These are phyloP conservation scores for Campopleginae sp. DNA, from an alignment of 2,888 invertebrate genomes.

Conservation along the genomic window DNA sequence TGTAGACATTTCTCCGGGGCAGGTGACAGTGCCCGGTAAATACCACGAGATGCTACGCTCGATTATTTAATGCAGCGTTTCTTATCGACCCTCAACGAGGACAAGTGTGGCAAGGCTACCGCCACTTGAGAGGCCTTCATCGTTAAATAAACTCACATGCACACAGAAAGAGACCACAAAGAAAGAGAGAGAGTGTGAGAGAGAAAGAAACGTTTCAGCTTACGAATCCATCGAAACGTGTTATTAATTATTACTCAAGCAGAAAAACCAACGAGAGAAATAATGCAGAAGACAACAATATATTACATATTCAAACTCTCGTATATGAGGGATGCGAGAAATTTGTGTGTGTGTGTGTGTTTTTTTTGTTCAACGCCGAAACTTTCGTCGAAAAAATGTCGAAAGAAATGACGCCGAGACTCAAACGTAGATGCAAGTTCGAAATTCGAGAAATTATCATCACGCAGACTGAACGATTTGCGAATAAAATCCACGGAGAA, in stretches of 20 bases:
- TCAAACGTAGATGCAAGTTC: no score
- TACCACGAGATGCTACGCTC: conserved; percentile 75
- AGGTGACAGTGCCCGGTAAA: conserved; percentile 71
- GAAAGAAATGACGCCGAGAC: no score
- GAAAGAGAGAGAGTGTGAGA: not conserved
- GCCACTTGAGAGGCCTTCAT: conserved; percentile 56
- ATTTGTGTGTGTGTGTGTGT: no score
- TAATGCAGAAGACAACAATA: not conserved
- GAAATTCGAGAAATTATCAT: no score
- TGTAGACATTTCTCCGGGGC: not conserved
- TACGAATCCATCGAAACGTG: conserved; percentile 1
- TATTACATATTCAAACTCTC: not conserved
- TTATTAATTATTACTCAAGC: conserved; percentile 3
- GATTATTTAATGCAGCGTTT: conserved; percentile 74
- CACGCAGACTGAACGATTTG: no score
- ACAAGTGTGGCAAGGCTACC: conserved; percentile 71
- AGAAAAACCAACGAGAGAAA: not conserved
- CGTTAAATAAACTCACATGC: conserved; percentile 24
- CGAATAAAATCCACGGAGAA: no score
- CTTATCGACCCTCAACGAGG: conserved; percentile 73
- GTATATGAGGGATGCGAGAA: not conserved
- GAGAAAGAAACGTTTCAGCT: not conserved
- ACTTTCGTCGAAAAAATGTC: no score
- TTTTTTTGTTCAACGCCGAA: no score
- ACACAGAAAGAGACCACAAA: conserved; percentile 10